phyloP scores from a whole-genome alignment of 2,888 invertebrate species.

The Drosophila emarginata region DNA sequence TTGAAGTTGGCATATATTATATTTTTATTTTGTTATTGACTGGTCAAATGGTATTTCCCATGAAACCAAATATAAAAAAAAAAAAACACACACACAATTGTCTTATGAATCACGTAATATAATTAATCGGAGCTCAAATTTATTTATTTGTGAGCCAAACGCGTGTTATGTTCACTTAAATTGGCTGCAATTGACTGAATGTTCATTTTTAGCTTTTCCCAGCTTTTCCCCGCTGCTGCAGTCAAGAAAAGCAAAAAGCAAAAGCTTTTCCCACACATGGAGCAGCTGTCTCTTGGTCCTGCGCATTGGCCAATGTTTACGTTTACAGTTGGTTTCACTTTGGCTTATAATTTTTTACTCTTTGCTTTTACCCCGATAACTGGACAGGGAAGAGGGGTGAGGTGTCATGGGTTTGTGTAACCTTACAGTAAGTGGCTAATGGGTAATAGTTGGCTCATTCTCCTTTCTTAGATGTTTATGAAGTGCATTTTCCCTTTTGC shows the following conservation, averaged over 20 bases:
- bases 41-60: not conserved
- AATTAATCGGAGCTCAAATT: not conserved
- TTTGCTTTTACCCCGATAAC: slow-evolving; percentile 20
- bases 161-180: slow-evolving; percentile 48
- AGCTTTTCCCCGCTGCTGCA: slow-evolving; percentile 56
- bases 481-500: slow-evolving; percentile 29
- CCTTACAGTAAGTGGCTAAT: slow-evolving; percentile 2
- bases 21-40: not conserved
- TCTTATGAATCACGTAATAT: slow-evolving; percentile 51
- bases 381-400: slow-evolving; percentile 6
- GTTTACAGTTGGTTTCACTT: slow-evolving; percentile 62
- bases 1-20: too few species aligned
- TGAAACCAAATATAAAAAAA: not conserved
- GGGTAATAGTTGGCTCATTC: slow-evolving; percentile 21
- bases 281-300: slow-evolving; percentile 50
- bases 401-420: not conserved
- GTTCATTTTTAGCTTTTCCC: slow-evolving; percentile 68
- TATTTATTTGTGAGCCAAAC: slow-evolving; percentile 31
- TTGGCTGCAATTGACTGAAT: slow-evolving; percentile 70
- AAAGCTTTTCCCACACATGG: slow-evolving; percentile 50
- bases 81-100: not conserved
- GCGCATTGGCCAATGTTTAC: slow-evolving; percentile 73
- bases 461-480: slow-evolving; percentile 26
- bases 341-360: slow-evolving; percentile 28
- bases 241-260: slow-evolving; percentile 34